Evolutionary conservation across 2,797 vertebrate species (phyloP), one percentile per base, ranked within the genome.

Genomic region (Cyclopterus lumpus): DNA sequence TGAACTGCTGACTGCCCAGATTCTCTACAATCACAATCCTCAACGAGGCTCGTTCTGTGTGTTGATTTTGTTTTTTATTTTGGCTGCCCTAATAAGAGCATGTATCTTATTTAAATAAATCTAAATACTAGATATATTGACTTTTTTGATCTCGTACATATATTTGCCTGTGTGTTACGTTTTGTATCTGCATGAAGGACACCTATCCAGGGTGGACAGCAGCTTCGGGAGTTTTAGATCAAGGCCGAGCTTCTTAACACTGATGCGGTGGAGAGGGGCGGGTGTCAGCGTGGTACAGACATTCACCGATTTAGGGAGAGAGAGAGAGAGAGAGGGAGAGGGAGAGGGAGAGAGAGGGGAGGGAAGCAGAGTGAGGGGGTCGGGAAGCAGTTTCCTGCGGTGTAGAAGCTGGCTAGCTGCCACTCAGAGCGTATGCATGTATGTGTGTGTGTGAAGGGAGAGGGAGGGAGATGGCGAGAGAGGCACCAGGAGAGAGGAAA

Each of bases 301-400:
- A 64, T 79, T 49, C 51, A 82, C 54, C 71, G 76, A 83, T 77
- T 30, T 46, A 58, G 60, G 14, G 32, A 58, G 68, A 5, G 58
- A 48, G 11, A 38, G 58, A 38, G 58, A 36, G 57, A 36, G 32
- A 28, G 53, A 54, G 86, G 42, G 76, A 55, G 26, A 40, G 79
- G 57, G 76, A 38, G 64, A 44, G 68, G 55, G 67, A 28, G 49
- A 48, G 86, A 38, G 77, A 60, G 32, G 36, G 79, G 49, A 14
- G 55, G 80, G 79, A 66, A 63, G 74, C 89, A 76, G 83, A 78
- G 84, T 58, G 34, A 46, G 64, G 90, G 91, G 91, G 88, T 89
- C 90, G 88, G 92, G 91, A 88, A 89, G 94, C 90, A 89, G 93
- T 93, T 94, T 94, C 94, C 94, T 94, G 92, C 85, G 68, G 91